A percentile compares a stretch with the other conserved stretches of the same genome.
These are phyloP conservation scores for Onthophagus sagittarius DNA, from an alignment of 2,888 invertebrate species.

Conservation along the genomic window DNA sequence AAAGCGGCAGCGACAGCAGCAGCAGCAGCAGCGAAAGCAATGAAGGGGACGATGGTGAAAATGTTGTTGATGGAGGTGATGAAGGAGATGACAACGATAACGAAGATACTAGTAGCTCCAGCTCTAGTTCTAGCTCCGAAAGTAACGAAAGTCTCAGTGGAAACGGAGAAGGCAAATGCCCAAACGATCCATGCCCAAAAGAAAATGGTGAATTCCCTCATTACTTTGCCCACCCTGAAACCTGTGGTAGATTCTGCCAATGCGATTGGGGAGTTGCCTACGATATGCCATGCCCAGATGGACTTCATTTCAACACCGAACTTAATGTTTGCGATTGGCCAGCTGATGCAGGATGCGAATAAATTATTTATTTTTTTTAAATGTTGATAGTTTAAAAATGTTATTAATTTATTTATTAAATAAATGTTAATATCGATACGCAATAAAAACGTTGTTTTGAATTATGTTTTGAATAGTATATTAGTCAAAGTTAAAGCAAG, in stretches of 20 bases:
- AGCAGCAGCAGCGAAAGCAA: not conserved
- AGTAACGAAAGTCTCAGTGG: not conserved
- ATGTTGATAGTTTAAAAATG: too few relatives aligned
- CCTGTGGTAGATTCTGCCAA: conserved; percentile 2
- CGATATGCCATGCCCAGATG: not conserved
- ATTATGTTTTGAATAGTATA: too few relatives aligned
- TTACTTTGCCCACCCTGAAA: not conserved
- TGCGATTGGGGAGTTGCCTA: conserved; percentile 8
- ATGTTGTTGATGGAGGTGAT: not conserved
- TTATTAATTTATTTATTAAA: too few relatives aligned
- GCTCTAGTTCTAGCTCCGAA: not conserved
- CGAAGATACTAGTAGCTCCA: not conserved
- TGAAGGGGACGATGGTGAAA: not conserved
- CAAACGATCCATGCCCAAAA: not conserved
- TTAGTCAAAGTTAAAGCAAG: too few relatives aligned
- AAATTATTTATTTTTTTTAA: not conserved
- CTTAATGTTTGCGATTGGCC: conserved; percentile 9
- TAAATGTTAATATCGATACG: too few relatives aligned
- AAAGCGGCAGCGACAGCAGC: not conserved
- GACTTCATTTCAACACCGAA: conserved; percentile 7
- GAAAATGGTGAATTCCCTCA: not conserved
- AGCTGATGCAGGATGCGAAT: conserved; percentile 1
- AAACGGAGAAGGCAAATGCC: not conserved
- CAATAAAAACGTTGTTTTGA: too few relatives aligned
- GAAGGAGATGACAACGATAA: too few relatives aligned